Evolutionary conservation across 2,113 vertebrate genomes (phyloP).

Genomic region (Elephantulus edwardii): DNA sequence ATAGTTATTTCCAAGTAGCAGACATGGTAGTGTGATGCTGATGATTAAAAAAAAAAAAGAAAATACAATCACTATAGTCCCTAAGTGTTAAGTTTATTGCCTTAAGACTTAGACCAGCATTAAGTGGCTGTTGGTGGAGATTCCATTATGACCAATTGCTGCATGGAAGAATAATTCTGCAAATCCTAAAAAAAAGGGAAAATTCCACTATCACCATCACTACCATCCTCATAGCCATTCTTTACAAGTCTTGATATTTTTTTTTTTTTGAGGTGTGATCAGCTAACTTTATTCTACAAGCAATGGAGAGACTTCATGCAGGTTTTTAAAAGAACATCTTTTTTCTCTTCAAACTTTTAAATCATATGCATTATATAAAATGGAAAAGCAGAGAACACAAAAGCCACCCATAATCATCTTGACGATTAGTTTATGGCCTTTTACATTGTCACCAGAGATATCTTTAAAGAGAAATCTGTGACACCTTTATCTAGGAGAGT

Average conservation of each 20-base stretch:
- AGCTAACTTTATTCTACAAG: too few relatives aligned
- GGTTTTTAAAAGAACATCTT: too few relatives aligned
- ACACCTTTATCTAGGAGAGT: background rate
- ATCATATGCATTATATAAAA: too few relatives aligned
- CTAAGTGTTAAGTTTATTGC: background rate
- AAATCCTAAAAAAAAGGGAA: background rate
- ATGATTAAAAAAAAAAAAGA: background rate
- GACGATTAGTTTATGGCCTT: too few relatives aligned
- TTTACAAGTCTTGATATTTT: background rate
- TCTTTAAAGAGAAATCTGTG: background rate
- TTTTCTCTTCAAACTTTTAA: too few relatives aligned
- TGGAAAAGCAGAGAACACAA: too few relatives aligned
- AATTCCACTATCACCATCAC: background rate
- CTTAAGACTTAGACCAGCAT: background rate
- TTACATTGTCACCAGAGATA: background rate
- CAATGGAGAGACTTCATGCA: too few relatives aligned
- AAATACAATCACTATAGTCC: background rate
- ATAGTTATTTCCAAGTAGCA: constrained; percentile 14
- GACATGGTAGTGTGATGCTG: background rate
- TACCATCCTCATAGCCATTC: background rate
- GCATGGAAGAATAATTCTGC: background rate
- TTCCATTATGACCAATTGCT: background rate
- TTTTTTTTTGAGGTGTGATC: too few relatives aligned
- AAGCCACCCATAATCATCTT: too few relatives aligned
- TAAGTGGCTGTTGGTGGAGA: background rate